phyloP scores from a whole-genome alignment of 2,797 vertebrate species.

The Fringilla coelebs region DNA sequence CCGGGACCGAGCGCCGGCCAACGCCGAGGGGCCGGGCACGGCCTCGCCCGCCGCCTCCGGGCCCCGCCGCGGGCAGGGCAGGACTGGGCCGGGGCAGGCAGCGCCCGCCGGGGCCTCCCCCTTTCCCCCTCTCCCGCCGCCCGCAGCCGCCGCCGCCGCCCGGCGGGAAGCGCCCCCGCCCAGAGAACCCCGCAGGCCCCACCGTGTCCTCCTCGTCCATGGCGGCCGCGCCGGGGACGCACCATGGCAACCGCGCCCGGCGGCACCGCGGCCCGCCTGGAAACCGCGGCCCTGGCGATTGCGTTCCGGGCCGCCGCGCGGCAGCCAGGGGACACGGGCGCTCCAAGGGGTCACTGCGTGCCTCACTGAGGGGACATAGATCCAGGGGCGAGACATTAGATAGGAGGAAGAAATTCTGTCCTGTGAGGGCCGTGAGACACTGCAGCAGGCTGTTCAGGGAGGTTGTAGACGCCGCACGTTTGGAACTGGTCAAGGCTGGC shows the following conservation, averaged over 20 bases:
- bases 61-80: neutral
- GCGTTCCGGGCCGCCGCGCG: slow-evolving; percentile 21
- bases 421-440: neutral
- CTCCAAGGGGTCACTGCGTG: rapidly evolving
- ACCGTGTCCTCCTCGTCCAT: slow-evolving; percentile 64
- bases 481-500: neutral
- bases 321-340: rapidly evolving
- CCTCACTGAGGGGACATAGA: rapidly evolving
- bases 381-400: neutral
- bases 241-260: neutral
- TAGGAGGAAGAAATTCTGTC: too few species aligned
- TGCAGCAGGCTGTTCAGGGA: neutral
- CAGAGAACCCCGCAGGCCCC: neutral
- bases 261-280: neutral
- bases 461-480: rapidly evolving
- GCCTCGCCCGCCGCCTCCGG: neutral
- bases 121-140: neutral
- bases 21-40: neutral
- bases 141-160: neutral
- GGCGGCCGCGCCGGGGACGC: neutral
- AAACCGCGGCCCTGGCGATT: slow-evolving; percentile 5
- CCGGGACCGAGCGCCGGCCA: neutral
- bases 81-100: neutral
- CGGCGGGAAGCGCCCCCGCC: neutral
- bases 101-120: neutral